Evolutionary conservation across 1,140 invertebrate genomes (phyloP).

Genomic region (Radopholus similis): DNA sequence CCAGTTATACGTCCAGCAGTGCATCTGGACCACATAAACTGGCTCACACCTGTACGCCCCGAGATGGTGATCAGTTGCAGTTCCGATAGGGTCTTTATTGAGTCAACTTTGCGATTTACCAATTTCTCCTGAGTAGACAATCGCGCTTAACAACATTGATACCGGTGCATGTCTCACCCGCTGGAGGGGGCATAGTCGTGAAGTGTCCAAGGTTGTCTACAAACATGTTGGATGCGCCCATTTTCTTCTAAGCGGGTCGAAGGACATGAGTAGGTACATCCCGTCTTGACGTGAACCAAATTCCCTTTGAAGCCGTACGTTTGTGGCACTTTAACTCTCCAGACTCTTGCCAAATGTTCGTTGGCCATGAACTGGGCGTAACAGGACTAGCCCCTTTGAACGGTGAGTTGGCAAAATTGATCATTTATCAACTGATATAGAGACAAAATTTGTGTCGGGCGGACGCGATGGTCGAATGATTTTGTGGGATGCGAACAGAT

Average conservation of each 20-base stretch:
- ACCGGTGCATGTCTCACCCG: conserved; percentile 38
- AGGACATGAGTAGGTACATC: conserved; percentile 27
- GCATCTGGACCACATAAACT: conserved; percentile 40
- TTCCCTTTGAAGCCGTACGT: not conserved
- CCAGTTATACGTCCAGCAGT: conserved; percentile 35
- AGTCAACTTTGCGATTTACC: not conserved
- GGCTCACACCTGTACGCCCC: conserved; percentile 33
- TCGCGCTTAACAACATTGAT: conserved; percentile 40
- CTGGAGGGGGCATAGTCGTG: conserved; percentile 34
- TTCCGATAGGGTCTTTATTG: conserved; percentile 33
- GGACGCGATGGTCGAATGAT: conserved; percentile 23
- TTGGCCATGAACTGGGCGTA: conserved; percentile 27
- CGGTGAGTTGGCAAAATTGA: conserved; percentile 14
- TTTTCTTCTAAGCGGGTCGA: conserved; percentile 45
- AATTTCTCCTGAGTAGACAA: conserved; percentile 12
- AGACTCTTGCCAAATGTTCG: conserved; percentile 18
- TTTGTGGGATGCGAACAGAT: conserved; percentile 18
- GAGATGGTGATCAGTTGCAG: conserved; percentile 45
- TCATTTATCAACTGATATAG: not conserved
- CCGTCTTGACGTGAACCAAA: not conserved
- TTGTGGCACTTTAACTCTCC: conserved; percentile 36
- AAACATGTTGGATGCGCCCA: conserved; percentile 43
- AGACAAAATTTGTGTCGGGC: conserved; percentile 33
- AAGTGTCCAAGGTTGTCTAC: conserved; percentile 41
- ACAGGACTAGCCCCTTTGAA: conserved; percentile 31